Evolutionary conservation across 1,140 invertebrate species (phyloP).

Genomic region (Drosophila lini): DNA sequence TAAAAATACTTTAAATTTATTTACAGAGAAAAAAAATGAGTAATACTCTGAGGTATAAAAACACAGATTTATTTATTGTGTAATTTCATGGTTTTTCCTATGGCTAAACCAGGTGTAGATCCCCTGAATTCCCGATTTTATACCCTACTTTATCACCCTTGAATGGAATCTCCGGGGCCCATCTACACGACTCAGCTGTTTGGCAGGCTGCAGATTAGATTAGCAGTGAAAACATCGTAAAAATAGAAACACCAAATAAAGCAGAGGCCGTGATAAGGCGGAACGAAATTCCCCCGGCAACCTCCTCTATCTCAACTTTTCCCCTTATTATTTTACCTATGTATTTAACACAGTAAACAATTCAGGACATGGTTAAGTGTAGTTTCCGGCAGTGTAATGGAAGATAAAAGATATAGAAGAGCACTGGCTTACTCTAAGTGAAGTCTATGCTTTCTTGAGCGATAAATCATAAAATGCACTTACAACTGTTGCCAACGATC

Average conservation of each 20-base stretch:
- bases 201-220: conserved; percentile 57
- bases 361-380: not conserved
- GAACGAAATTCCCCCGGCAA: conserved; percentile 11
- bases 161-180: conserved; percentile 15
- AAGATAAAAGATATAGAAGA: not conserved
- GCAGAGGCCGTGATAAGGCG: conserved; percentile 34
- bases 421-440: not conserved
- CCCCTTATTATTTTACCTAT: not conserved
- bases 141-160: conserved; percentile 23
- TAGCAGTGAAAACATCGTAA: conserved; percentile 49
- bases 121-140: conserved; percentile 6
- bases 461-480: conserved; percentile 20
- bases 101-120: not conserved
- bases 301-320: not conserved
- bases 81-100: not conserved
- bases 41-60: not conserved
- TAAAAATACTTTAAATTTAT: too few species aligned
- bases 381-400: not conserved
- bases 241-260: conserved; percentile 41
- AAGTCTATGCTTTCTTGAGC: not conserved
- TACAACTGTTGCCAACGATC: conserved; percentile 77
- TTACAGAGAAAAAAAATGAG: not conserved
- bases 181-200: conserved; percentile 43
- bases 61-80: not conserved
- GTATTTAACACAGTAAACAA: not conserved